Conservation (phyloP, 2,797 vertebrate species). For the Gymnopithys bicolor region DNA sequence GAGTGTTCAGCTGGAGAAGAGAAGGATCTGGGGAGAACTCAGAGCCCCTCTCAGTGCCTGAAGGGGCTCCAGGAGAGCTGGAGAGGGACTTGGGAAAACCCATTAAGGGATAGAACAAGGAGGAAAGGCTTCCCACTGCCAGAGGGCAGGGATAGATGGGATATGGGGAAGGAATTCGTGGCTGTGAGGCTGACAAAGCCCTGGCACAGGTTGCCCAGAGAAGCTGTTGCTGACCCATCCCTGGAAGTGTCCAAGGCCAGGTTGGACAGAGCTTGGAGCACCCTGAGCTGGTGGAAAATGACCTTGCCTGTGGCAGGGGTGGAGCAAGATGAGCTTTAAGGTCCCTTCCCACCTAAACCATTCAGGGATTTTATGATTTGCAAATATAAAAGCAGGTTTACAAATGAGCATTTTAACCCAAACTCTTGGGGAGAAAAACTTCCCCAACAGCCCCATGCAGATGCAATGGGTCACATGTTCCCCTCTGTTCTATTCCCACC, state of each 20-base stretch:
- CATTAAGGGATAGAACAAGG: background rate
- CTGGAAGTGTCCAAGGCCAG: background rate
- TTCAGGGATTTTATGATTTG: background rate
- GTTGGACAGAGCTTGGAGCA: rapidly evolving
- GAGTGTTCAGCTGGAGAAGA: background rate
- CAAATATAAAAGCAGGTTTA: background rate
- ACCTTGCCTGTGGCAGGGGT: background rate
- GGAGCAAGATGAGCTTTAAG: background rate
- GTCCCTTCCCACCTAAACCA: background rate
- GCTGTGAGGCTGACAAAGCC: rapidly evolving
- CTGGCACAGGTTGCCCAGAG: background rate
- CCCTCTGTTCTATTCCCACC: background rate
- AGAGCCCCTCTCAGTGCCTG: rapidly evolving
- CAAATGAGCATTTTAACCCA: background rate
- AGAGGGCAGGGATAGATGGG: background rate
- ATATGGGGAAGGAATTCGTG: background rate
- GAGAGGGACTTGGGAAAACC: background rate
- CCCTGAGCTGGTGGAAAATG: rapidly evolving
- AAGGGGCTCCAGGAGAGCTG: background rate
- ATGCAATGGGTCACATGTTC: rapidly evolving
- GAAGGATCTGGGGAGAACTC: background rate
- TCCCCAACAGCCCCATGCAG: rapidly evolving
- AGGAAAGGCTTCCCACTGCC: background rate
- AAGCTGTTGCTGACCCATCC: background rate
- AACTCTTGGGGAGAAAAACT: background rate